These are phyloP conservation scores for Apostichopus japonicus DNA, from an alignment of 35 echinoderm and acorn worm species.

Conservation along the genomic window DNA sequence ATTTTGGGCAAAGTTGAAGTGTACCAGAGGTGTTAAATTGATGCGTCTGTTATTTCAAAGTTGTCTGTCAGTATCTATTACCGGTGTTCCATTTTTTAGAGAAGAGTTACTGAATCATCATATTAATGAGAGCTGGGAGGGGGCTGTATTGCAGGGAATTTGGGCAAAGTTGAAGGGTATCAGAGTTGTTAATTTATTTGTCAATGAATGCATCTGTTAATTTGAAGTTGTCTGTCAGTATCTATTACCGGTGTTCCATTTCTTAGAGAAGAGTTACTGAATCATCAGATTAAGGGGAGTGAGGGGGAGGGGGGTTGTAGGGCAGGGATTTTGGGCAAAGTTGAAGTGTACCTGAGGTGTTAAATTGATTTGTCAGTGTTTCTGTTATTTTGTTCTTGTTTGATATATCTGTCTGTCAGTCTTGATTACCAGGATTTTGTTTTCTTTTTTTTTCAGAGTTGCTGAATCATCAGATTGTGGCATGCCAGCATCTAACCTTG, in stretches of 20 bases:
- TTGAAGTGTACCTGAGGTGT: too few species aligned
- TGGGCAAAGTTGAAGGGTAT: too few species aligned
- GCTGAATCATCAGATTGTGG: slow-evolving; percentile 63
- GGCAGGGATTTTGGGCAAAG: too few species aligned
- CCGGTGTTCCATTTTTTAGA: slow-evolving; percentile 10
- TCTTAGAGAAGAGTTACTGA: slow-evolving; percentile 70
- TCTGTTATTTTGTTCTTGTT: background rate
- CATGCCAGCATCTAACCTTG: slow-evolving; percentile 82
- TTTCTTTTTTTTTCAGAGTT: slow-evolving; percentile 58
- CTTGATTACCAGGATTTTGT: background rate
- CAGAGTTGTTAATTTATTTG: too few species aligned
- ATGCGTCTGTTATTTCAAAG: background rate
- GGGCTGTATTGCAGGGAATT: too few species aligned
- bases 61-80: background rate
- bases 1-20: too few species aligned
- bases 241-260: background rate
- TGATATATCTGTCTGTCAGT: background rate
- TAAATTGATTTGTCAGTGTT: too few species aligned
- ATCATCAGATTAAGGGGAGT: slow-evolving; percentile 28
- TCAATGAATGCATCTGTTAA: background rate
- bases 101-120: slow-evolving; percentile 67
- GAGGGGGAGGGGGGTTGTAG: too few species aligned
- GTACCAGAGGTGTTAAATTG: too few species aligned
- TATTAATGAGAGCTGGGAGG: too few species aligned
- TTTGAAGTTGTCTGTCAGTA: background rate